Percentiles rank a stretch among this genome's conserved stretches.
Conservation (phyloP, 30 jellyfish, hydroid and myxozoan genomes). For the Mastigias papua region DNA sequence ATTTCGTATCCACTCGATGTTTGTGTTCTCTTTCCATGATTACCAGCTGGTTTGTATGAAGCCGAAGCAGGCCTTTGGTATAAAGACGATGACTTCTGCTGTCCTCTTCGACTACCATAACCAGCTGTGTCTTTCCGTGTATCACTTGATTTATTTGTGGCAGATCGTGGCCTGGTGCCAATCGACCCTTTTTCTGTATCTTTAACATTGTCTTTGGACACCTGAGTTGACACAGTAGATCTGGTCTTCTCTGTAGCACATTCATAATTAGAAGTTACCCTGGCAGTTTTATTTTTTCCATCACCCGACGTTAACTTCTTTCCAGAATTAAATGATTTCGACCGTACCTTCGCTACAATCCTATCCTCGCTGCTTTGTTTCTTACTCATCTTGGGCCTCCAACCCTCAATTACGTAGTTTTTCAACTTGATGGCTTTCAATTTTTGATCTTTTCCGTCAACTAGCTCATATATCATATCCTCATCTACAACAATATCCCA, state of each 20-base stretch:
- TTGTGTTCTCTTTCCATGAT: background rate
- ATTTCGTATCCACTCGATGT: background rate
- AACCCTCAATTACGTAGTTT: slow-evolving; percentile 88
- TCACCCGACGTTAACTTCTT: background rate
- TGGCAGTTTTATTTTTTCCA: background rate
- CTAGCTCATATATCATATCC: slow-evolving; percentile 50
- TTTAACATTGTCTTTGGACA: background rate
- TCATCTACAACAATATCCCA: slow-evolving; percentile 95
- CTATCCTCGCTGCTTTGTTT: slow-evolving; percentile 17
- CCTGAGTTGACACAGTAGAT: background rate
- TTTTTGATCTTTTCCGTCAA: slow-evolving; percentile 68
- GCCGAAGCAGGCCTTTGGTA: background rate
- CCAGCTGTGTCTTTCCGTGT: background rate
- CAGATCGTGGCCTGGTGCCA: background rate
- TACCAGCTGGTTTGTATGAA: background rate
- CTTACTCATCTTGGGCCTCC: slow-evolving; percentile 87
- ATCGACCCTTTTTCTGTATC: background rate
- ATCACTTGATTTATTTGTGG: background rate
- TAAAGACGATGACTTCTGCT: background rate
- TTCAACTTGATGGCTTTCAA: slow-evolving; percentile 85
- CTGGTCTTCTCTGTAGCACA: background rate
- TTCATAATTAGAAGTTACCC: background rate
- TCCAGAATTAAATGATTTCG: background rate
- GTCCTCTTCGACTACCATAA: background rate
- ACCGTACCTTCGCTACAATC: background rate